phyloP scores from a whole-genome alignment of 2,113 vertebrate genomes.

The Aldabrachelys gigantea region DNA sequence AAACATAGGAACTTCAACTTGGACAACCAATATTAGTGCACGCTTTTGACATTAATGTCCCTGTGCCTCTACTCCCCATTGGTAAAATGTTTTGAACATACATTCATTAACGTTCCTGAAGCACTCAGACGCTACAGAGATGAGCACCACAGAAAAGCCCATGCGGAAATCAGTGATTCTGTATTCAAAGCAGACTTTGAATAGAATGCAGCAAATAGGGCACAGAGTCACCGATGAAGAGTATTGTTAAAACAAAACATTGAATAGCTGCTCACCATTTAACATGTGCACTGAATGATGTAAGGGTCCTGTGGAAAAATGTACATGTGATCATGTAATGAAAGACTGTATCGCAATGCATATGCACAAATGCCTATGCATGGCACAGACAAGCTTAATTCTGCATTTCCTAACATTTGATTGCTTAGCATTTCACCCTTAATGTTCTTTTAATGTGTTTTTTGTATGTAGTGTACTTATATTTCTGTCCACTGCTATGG shows the following conservation, averaged over 20 bases:
- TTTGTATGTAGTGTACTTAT: neutral
- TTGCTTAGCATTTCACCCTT: neutral
- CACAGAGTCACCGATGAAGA: neutral
- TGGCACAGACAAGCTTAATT: neutral
- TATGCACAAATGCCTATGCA: neutral
- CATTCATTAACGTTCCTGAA: neutral
- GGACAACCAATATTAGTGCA: too few species aligned
- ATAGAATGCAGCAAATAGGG: rapidly evolving
- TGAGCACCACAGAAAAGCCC: neutral
- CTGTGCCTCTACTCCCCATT: too few species aligned
- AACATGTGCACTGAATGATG: neutral
- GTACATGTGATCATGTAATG: neutral
- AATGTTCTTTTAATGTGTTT: neutral
- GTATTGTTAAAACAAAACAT: neutral
- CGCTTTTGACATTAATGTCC: too few species aligned
- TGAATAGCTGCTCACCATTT: neutral
- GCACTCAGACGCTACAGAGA: neutral
- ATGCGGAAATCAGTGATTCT: rapidly evolving
- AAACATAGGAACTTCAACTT: too few species aligned
- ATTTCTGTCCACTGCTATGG: neutral
- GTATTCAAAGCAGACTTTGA: neutral
- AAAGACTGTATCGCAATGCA: neutral
- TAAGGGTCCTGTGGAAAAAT: neutral
- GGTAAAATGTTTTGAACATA: neutral
- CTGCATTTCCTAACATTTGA: neutral